Percentiles rank a stretch among this genome's conserved stretches.
Conservation (phyloP, 37 sponge, comb jelly and placozoan genomes). For the Eunapius fragilis region DNA sequence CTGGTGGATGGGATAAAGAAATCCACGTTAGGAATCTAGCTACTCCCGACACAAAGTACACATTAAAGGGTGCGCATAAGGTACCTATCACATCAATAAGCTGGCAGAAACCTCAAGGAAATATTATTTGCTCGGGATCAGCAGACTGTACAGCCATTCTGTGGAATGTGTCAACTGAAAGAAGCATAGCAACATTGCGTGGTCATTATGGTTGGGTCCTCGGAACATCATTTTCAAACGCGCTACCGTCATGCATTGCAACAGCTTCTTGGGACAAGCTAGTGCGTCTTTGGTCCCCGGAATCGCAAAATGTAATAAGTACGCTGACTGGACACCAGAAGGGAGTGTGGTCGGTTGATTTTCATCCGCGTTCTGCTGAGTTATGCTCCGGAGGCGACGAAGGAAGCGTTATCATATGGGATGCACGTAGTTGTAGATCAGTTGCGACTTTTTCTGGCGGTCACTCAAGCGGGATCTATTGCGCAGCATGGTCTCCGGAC, state of each 20-base stretch:
- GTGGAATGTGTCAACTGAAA: slow-evolving; percentile 72
- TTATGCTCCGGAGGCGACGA: slow-evolving; percentile 77
- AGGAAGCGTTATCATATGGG: slow-evolving; percentile 77
- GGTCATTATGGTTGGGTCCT: slow-evolving; percentile 85
- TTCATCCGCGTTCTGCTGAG: slow-evolving; percentile 64
- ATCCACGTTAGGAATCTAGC: slow-evolving; percentile 76
- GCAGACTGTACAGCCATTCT: slow-evolving; percentile 75
- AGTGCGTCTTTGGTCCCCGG: slow-evolving; percentile 84
- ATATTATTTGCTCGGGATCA: slow-evolving; percentile 73
- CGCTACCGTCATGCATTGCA: slow-evolving; percentile 57
- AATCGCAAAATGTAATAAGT: slow-evolving; percentile 49
- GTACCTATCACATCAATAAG: slow-evolving; percentile 71
- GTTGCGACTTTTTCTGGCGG: slow-evolving; percentile 32
- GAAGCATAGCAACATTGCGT: slow-evolving; percentile 29
- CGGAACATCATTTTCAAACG: slow-evolving; percentile 54
- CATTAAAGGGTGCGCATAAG: slow-evolving; percentile 63
- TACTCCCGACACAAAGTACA: slow-evolving; percentile 45
- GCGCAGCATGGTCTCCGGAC: slow-evolving; percentile 82
- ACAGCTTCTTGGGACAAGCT: slow-evolving; percentile 91
- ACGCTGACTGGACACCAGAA: slow-evolving; percentile 65
- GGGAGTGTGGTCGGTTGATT: slow-evolving; percentile 83
- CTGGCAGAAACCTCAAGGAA: slow-evolving; percentile 71
- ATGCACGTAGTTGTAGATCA: slow-evolving; percentile 53
- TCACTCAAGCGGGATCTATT: slow-evolving; percentile 70
- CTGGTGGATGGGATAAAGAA: slow-evolving; percentile 88